Base-by-base conservation (phyloP, 2,113 vertebrate species). In the Lichenostomus cassidix region DNA sequence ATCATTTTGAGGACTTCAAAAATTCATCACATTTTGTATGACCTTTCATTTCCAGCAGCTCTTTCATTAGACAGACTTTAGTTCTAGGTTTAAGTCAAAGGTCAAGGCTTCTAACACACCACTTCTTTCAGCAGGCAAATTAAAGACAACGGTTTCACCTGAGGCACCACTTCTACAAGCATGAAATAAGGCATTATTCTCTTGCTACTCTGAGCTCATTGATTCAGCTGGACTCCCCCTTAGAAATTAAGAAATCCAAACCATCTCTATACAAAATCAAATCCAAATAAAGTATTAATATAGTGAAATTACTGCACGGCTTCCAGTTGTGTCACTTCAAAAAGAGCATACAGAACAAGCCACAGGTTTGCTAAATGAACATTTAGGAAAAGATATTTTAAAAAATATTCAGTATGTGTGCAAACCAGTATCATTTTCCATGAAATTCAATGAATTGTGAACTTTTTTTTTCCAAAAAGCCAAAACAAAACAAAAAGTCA, bases 1-100 rank as follows among this genome's bases (percentile, higher is more conserved):
- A 89, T 52, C 2, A 3, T 67, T 75, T 35, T 42, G 25, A 78
- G 39, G 25, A 80, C 17, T 69, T 58, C 6, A 87, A 83, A 75
- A 91, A 42, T 52, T 73, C 35, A 82, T 39, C 11, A 9, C 41
- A 25, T 63, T 89, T 91, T 53, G 15, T 69, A 83, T 39, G 80
- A 81, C 79, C 64, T 91, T 95, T 95, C 37, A 87, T 83, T 97
- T 94, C 56, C 37, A 41, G 41, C 10, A 71, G 12, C n/a, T 73
- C 93, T 87, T 78, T 76, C n/a, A 83, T 82, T 75, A 92, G 15
- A 42, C 65, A 70, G 52, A 67, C 39, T 96, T 96, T 63, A 59
- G 83, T 75, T 84, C 28, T 12, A 90, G 62, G 31, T 60, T 94
- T 55, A 85, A 85, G 87, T 83, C 74, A 82, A 82, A 89, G 77